These are phyloP conservation scores for Coenonympha glycerion DNA, from an alignment of 2,888 invertebrate genomes.

Conservation along the genomic window DNA sequence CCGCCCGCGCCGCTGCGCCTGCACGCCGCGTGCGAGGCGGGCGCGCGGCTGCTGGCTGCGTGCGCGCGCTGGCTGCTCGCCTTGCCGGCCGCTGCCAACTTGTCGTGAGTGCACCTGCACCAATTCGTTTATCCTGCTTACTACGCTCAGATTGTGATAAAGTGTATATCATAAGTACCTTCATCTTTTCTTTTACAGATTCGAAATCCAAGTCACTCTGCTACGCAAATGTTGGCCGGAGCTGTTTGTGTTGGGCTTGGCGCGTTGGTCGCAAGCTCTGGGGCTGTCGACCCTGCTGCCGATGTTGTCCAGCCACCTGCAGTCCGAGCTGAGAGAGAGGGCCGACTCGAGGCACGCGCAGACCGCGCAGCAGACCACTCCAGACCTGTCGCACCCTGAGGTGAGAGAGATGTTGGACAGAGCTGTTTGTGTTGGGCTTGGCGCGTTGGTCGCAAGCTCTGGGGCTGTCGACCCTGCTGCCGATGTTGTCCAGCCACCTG, in stretches of 20 bases:
- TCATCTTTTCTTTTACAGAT: slow-evolving; percentile 59
- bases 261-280: slow-evolving; percentile 86
- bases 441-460: slow-evolving; percentile 87
- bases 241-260: slow-evolving; percentile 91
- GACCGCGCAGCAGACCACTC: slow-evolving; percentile 3
- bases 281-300: slow-evolving; percentile 88
- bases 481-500: slow-evolving; percentile 87
- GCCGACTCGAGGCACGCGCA: slow-evolving; percentile 32
- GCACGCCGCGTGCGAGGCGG: slow-evolving; percentile 97
- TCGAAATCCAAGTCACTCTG: slow-evolving; percentile 87
- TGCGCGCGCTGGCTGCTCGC: slow-evolving; percentile 93
- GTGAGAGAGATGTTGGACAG: slow-evolving; percentile 87
- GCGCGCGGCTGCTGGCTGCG: slow-evolving; percentile 91
- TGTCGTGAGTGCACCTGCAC: slow-evolving; percentile 88
- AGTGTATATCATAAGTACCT: too few relatives aligned
- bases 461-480: slow-evolving; percentile 86
- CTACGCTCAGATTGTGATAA: too few relatives aligned
- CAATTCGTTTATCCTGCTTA: too few relatives aligned
- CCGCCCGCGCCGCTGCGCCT: slow-evolving; percentile 93
- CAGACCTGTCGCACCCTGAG: slow-evolving; percentile 18
- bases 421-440: slow-evolving; percentile 91
- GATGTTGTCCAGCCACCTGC: slow-evolving; percentile 87
- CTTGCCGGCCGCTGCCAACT: slow-evolving; percentile 86
- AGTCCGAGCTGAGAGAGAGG: slow-evolving; percentile 74
- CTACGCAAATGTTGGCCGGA: slow-evolving; percentile 95